Percentiles rank a stretch among this genome's conserved stretches.
phyloP scores from a whole-genome alignment of 2,888 invertebrate species.

The Bombyx huttoni region DNA sequence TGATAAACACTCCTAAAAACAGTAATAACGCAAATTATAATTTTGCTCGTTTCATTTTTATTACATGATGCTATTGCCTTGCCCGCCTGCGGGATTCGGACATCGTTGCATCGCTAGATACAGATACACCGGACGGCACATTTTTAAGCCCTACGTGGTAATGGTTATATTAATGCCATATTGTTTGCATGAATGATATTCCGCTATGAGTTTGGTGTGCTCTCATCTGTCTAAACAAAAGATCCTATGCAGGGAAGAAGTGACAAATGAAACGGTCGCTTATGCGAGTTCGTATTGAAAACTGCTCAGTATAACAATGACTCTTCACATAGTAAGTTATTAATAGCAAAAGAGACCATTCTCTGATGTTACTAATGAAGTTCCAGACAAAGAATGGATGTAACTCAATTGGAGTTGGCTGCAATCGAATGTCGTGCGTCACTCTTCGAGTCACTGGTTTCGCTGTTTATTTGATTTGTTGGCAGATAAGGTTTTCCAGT shows the following conservation, averaged over 20 bases:
- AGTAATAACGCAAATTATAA: too few relatives aligned
- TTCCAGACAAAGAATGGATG: constrained; percentile 6
- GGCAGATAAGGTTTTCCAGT: constrained; percentile 51
- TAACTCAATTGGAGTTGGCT: neutral
- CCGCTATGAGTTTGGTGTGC: neutral
- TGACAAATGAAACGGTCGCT: neutral
- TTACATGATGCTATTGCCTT: constrained; percentile 7
- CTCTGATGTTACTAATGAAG: constrained; percentile 18
- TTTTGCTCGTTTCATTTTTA: too few relatives aligned
- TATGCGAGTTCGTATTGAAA: neutral
- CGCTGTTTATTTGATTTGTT: constrained; percentile 45
- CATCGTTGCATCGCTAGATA: too few relatives aligned
- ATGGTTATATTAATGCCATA: neutral
- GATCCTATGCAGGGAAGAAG: neutral
- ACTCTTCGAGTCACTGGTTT: constrained; percentile 4
- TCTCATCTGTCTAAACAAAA: neutral
- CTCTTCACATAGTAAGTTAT: neutral
- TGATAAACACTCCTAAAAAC: too few relatives aligned
- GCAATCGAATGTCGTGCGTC: constrained; percentile 12
- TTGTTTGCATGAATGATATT: neutral
- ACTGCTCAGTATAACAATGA: neutral
- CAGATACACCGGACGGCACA: too few relatives aligned
- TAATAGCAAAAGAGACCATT: constrained; percentile 3
- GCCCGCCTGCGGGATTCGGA: too few relatives aligned
- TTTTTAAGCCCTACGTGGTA: too few relatives aligned